Evolutionary conservation across 2,113 vertebrate genomes (phyloP).

Genomic region (Dipodomys spectabilis): DNA sequence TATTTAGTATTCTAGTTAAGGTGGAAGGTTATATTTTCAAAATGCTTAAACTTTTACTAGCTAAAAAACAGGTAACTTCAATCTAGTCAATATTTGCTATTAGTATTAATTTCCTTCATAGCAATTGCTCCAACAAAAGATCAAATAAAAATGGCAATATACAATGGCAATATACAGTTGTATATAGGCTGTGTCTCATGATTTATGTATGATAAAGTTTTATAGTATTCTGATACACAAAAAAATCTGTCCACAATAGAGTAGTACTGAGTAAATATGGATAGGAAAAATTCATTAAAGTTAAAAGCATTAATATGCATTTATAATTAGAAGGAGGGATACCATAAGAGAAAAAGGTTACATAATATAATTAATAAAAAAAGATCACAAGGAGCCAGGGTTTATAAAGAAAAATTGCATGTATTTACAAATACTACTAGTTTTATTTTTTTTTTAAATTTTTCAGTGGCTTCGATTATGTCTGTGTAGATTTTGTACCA

Average conservation of each 20-base stretch:
- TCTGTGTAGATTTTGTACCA: not conserved
- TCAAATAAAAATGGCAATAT: slow-evolving; percentile 8
- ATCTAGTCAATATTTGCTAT: not conserved
- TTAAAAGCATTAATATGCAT: not conserved
- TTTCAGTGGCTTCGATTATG: not conserved
- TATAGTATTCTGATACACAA: not conserved
- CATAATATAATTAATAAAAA: not conserved
- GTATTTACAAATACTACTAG: not conserved
- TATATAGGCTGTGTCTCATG: not conserved
- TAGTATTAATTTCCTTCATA: not conserved
- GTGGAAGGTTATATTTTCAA: not conserved
- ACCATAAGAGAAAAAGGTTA: not conserved
- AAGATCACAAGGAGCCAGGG: not conserved
- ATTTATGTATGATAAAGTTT: not conserved
- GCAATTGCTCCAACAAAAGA: not conserved
- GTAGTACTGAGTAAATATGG: not conserved
- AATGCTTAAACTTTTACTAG: not conserved
- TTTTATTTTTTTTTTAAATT: not conserved
- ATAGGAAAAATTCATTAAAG: not conserved
- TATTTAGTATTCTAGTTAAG: too few species aligned
- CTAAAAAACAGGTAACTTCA: not conserved
- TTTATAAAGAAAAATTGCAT: slow-evolving; percentile 10
- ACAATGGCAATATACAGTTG: not conserved
- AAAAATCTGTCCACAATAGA: not conserved
- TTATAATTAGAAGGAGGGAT: not conserved